phyloP scores from a whole-genome alignment of 1,140 invertebrate genomes.

The Dendrolimus kikuchii region DNA sequence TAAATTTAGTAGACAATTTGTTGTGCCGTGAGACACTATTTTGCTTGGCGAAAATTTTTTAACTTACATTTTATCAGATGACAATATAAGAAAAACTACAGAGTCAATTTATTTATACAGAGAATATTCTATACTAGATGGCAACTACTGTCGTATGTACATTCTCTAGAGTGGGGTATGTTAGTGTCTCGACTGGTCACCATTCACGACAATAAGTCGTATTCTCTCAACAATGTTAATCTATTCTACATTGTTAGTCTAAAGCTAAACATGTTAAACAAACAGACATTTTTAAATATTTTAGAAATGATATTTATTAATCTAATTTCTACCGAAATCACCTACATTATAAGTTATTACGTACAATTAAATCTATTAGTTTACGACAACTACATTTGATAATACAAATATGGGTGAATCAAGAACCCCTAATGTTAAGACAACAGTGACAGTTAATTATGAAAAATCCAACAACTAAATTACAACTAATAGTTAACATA shows the following conservation, averaged over 20 bases:
- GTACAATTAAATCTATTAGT: slow-evolving; percentile 68
- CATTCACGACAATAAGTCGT: slow-evolving; percentile 29
- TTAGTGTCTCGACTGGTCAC: slow-evolving; percentile 44
- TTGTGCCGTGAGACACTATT: slow-evolving; percentile 67
- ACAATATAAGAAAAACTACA: slow-evolving; percentile 29
- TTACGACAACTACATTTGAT: slow-evolving; percentile 51
- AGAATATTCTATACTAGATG: slow-evolving; percentile 42
- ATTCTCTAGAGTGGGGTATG: slow-evolving; percentile 48
- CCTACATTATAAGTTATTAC: slow-evolving; percentile 61
- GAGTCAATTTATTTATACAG: slow-evolving; percentile 39
- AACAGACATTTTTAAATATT: slow-evolving; percentile 68
- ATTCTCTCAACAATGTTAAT: slow-evolving; percentile 52
- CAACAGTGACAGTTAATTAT: slow-evolving; percentile 33
- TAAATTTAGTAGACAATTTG: slow-evolving; percentile 17
- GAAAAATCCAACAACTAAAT: slow-evolving; percentile 31
- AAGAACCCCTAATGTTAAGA: slow-evolving; percentile 36
- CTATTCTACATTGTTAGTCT: slow-evolving; percentile 71
- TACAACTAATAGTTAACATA: slow-evolving; percentile 50
- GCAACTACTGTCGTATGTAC: slow-evolving; percentile 39
- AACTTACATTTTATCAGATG: slow-evolving; percentile 19
- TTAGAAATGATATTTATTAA: slow-evolving; percentile 69
- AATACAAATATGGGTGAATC: slow-evolving; percentile 45
- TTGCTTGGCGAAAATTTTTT: slow-evolving; percentile 60
- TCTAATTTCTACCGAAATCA: slow-evolving; percentile 53
- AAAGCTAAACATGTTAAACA: slow-evolving; percentile 71